phyloP scores from a whole-genome alignment of 2,113 vertebrate species.

The Corythaixoides concolor region DNA sequence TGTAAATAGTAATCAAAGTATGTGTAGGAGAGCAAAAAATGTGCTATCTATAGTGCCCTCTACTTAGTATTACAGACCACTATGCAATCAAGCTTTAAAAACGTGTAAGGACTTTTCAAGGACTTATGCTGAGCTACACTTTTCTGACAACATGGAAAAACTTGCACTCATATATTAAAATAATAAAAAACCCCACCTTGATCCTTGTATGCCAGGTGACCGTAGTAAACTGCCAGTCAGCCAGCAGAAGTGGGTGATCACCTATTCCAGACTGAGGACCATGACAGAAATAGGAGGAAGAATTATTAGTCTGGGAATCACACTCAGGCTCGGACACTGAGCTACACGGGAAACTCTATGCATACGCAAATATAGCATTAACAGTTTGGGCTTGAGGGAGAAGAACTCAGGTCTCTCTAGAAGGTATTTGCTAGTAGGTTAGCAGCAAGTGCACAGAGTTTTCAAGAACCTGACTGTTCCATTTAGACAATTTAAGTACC shows the following conservation, averaged over 20 bases:
- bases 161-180: neutral
- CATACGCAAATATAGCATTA: neutral
- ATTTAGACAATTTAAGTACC: neutral
- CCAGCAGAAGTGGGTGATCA: neutral
- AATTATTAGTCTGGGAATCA: neutral
- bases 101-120: neutral
- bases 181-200: neutral
- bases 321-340: neutral
- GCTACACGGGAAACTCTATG: neutral
- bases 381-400: neutral
- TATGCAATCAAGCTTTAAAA: neutral
- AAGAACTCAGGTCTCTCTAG: neutral
- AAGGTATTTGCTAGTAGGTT: neutral
- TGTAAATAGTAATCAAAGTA: slow-evolving; percentile 50
- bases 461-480: neutral
- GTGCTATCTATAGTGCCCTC: neutral
- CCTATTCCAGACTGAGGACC: neutral
- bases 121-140: neutral
- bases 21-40: neutral
- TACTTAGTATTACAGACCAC: neutral
- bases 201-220: neutral
- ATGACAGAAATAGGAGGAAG: neutral
- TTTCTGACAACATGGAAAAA: neutral
- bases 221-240: neutral
- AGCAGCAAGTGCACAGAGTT: neutral